Evolutionary conservation across 2,888 invertebrate species (phyloP).

Genomic region (Tricholauxania praeusta): DNA sequence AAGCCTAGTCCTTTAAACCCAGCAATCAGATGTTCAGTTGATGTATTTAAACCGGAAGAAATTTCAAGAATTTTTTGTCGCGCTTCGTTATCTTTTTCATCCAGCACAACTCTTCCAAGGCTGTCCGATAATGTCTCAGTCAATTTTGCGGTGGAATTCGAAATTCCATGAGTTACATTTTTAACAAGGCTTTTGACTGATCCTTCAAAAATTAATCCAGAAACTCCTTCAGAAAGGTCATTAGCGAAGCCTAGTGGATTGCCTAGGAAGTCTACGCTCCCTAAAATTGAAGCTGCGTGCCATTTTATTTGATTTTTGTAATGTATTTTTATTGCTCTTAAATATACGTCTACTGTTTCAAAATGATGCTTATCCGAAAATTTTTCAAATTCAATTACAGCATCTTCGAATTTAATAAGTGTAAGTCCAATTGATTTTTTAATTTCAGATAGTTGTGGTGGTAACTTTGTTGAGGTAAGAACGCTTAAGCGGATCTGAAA

Average conservation of each 20-base stretch:
- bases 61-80: slow-evolving; percentile 80
- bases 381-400: slow-evolving; percentile 90
- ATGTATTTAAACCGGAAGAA: slow-evolving; percentile 70
- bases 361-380: slow-evolving; percentile 90
- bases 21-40: slow-evolving; percentile 86
- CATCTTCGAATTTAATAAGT: slow-evolving; percentile 96
- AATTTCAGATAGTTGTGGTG: slow-evolving; percentile 79
- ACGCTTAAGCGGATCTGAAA: slow-evolving; percentile 87
- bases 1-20: slow-evolving; percentile 95
- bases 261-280: slow-evolving; percentile 97
- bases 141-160: slow-evolving; percentile 97
- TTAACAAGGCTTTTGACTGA: slow-evolving; percentile 92
- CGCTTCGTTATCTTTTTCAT: slow-evolving; percentile 91
- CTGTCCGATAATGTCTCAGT: slow-evolving; percentile 93
- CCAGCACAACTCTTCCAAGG: slow-evolving; percentile 87
- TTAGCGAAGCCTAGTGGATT: slow-evolving; percentile 96
- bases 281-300: slow-evolving; percentile 95
- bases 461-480: slow-evolving; percentile 86
- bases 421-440: slow-evolving; percentile 90
- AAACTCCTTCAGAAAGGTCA: slow-evolving; percentile 95
- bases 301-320: slow-evolving; percentile 91
- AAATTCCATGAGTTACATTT: slow-evolving; percentile 96
- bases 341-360: slow-evolving; percentile 88
- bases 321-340: slow-evolving; percentile 85
- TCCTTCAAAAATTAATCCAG: slow-evolving; percentile 91